These are phyloP conservation scores for Eremophila alpestris DNA, from an alignment of 2,797 vertebrate genomes.

Conservation along the genomic window DNA sequence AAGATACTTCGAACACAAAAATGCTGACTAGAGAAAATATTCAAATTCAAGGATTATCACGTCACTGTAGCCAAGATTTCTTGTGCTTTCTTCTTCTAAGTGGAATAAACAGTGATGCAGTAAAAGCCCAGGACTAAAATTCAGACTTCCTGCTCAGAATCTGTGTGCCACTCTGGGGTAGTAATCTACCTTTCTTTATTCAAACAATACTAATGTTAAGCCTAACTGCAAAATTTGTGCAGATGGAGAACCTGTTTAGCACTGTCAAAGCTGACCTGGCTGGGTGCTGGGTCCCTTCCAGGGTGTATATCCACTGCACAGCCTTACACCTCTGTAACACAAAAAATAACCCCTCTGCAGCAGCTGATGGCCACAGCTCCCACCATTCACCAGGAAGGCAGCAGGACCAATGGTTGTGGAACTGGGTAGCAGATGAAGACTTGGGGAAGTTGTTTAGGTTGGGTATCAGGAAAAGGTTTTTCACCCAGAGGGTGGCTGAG, in stretches of 20 bases:
- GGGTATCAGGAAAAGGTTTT: neutral
- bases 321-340: neutral
- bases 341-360: neutral
- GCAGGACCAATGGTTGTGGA: neutral
- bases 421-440: neutral
- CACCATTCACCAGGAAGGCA: rapidly evolving
- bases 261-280: neutral
- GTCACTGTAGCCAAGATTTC: neutral
- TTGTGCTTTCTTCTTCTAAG: neutral
- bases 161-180: neutral
- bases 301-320: neutral
- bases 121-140: neutral
- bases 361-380: neutral
- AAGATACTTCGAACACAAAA: neutral
- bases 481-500: neutral
- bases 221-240: neutral
- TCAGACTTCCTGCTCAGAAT: neutral
- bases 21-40: neutral
- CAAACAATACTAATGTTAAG: neutral
- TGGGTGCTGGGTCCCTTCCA: neutral
- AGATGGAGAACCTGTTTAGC: neutral
- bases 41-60: neutral
- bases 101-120: neutral
- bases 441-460: neutral
- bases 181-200: neutral